Evolutionary conservation across 1,140 invertebrate species (phyloP), one percentile per base, ranked within the genome.

Genomic region (Drosophila kikkawai): DNA sequence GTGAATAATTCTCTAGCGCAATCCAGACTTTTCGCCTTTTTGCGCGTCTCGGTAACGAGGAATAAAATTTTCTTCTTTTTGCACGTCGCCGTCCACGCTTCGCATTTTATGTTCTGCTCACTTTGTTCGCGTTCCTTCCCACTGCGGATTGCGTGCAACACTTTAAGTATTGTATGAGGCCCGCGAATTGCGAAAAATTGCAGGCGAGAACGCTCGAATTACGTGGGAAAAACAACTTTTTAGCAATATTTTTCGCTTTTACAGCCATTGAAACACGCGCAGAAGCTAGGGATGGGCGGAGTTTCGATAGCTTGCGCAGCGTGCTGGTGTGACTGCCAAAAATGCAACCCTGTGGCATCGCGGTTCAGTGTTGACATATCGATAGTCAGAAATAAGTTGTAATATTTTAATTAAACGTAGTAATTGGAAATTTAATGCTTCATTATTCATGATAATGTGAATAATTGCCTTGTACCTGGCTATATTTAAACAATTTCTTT

Each of bases 261-360:
- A 65, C 68, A 84, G 66, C 67, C 81, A 78, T 77, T 76, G 82
- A 85, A 74, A 85, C 82, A 85, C 82, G 82, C 82, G 82, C 80
- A 83, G 80, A 75, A 85, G 63, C 68, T 85, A 85, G 82, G 26
- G 82, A 85, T 82, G 82, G 15, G 37, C 26, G 65, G 9, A 44
- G 32, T 32, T 37, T 64, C 67, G 81, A 84, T 80, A 73, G 55
- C 34, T 66, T 7, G 11, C 48, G 59, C 58, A 65, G 58, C 80
- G 67, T 66, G 80, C 41, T 80, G 48, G 55, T 67, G 77, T 77
- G 82, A 84, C 82, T 84, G 73, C 67, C 73, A 56, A 80, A 77
- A 78, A 78, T 71, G 56, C 82, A 85, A 80, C 82, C 36, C 39
- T 70, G 67, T 2, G 11, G 39, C 32, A 67, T 51, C 22, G 32